Evolutionary conservation across 2,888 invertebrate species (phyloP), one percentile per base, ranked within the genome.

Genomic region (Folsomia manolachei): DNA sequence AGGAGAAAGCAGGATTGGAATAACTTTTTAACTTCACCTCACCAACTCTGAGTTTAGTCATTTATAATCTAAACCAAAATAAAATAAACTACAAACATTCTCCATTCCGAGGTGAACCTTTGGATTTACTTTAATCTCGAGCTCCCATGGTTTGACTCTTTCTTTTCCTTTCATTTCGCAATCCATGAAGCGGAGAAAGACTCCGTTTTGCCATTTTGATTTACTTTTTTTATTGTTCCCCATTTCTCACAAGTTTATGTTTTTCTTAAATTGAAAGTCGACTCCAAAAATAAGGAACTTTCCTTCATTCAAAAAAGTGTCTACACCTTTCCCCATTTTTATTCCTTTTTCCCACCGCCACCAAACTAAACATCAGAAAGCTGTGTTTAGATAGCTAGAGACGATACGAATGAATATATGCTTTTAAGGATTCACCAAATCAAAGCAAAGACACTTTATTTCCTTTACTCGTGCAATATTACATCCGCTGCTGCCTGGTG

Each of bases 161-260:
- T n/a, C n/a, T n/a, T n/a, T n/a, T n/a, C n/a, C n/a, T n/a, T n/a
- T n/a, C n/a, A n/a, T n/a, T n/a, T 39, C 39, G 39, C 14, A 39
- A 9, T 39, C 39, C 14, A 9, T 39, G 39, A 39, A 39, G 39
- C 39, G 14, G 39, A 39, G 39, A 39, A 39, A 39, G 14, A 39
- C 39, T 39, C 39, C 19, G 56, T 19, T 18, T 56, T 56, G 56
- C 56, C 56, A 56, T 56, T n/a, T 56, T 56, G 56, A 56, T 56
- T 56, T 56, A 56, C 56, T 56, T 56, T 56, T n/a, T n/a, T 56
- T 56, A 56, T 56, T 56, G 56, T 56, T 19, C 56, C 21, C 56
- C 18, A 56, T 56, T 56, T 56, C 56, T 56, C 56, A 19, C 21
- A 56, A 56, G 56, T 56, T 56, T 56, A 56, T 56, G 56, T 56